Evolutionary conservation across 2,888 invertebrate species (phyloP), one percentile per base, ranked within the genome.

Genomic region (Bombylius major): DNA sequence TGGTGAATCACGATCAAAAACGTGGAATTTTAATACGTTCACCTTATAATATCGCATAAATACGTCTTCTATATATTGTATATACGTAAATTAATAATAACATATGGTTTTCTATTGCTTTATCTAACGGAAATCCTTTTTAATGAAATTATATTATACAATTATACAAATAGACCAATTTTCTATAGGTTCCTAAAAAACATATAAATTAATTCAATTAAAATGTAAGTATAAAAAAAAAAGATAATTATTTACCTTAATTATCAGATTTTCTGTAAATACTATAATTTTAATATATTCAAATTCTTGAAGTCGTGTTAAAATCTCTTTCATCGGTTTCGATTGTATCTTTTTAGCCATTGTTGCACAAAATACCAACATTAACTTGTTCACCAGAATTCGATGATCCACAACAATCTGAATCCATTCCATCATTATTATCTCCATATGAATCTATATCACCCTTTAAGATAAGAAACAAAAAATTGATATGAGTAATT

Each of bases 341-440:
- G 97, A 96, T 70, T 94, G 91, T 45, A 97, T 95, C 76, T 99
- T 99, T 77, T 99, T 98, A 69, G 92, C 89, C 99, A 99, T n/a
- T n/a, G n/a, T 99, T 64, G 99, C 98, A 79, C 99, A n/a, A 99
- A 58, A 99, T 89, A 60, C 99, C 99, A 66, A 99, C 95, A 71
- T 95, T 82, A 66, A 99, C 94, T 70, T 95, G 91, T 74, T 92
- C 91, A 66, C 87, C 87, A 70, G 78, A 81, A 63, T 68, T 72
- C 32, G 74, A 73, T 33, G 71, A 72, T 47, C 67, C 78, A 76
- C 81, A 81, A 63, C 78, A 77, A 62, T 81, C 79, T 14, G 79
- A 77, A 62, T 82, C 82, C 70, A 80, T 70, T 4, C 79, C 78
- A 68, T 74, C 74, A 65, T 69, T 73, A 62, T 72, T 71, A 69